phyloP scores from a whole-genome alignment of 2,113 vertebrate genomes.

The Puma concolor region DNA sequence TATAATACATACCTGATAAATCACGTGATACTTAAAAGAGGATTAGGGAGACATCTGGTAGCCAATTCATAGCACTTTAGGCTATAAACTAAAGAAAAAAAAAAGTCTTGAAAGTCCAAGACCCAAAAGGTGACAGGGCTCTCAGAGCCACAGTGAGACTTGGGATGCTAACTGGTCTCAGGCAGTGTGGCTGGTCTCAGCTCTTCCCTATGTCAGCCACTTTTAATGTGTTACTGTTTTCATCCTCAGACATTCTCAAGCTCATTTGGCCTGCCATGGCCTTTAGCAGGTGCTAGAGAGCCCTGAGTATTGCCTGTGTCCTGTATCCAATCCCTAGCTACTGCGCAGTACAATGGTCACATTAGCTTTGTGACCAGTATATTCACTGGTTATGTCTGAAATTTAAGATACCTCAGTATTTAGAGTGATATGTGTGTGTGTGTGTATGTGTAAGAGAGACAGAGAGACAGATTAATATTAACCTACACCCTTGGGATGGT shows the following conservation, averaged over 20 bases:
- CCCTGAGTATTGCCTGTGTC: rapidly evolving
- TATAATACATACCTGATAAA: neutral
- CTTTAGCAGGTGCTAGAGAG: neutral
- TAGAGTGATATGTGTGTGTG: rapidly evolving
- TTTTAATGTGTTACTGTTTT: neutral
- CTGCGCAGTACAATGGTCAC: neutral
- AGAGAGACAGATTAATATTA: neutral
- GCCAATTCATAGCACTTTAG: neutral
- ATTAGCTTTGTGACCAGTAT: neutral
- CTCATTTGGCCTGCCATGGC: neutral
- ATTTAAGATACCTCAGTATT: neutral
- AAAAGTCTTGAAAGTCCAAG: neutral
- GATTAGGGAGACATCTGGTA: neutral
- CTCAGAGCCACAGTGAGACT: neutral
- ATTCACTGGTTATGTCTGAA: neutral
- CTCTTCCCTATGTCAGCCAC: rapidly evolving
- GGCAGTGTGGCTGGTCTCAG: neutral
- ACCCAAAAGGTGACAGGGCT: neutral
- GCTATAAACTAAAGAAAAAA: neutral
- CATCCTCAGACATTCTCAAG: neutral
- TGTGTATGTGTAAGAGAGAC: neutral
- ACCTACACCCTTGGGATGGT: neutral
- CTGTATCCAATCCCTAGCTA: rapidly evolving
- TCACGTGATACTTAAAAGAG: neutral
- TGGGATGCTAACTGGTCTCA: too few relatives aligned